Percentiles rank a stretch among this genome's conserved stretches.
Evolutionary conservation across 2,888 invertebrate genomes (phyloP).

Genomic region (Hoplodrina blanda): DNA sequence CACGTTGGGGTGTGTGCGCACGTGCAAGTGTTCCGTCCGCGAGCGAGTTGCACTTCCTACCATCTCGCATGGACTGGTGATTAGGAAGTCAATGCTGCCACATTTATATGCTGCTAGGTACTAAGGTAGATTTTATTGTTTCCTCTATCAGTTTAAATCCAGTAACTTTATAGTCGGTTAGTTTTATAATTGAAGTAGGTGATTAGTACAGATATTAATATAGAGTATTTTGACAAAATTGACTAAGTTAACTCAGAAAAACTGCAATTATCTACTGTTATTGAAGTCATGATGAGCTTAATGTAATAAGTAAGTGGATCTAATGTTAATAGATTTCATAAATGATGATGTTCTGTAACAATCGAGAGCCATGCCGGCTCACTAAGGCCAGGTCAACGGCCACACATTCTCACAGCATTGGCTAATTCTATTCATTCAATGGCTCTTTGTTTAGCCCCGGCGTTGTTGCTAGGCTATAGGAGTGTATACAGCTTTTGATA

Average conservation of each 20-base stretch:
- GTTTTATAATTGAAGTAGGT: constrained; percentile 2
- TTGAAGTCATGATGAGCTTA: constrained; percentile 22
- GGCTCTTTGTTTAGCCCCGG: constrained; percentile 50
- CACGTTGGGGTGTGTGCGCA: constrained; percentile 19
- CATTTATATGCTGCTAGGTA: constrained; percentile 15
- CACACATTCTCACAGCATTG: constrained; percentile 58
- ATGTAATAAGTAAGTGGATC: constrained; percentile 16
- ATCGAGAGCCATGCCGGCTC: constrained; percentile 45
- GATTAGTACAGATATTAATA: background rate
- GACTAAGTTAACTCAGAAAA: background rate
- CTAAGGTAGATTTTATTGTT: constrained; percentile 43
- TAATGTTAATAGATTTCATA: constrained; percentile 27
- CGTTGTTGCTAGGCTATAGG: constrained; percentile 53
- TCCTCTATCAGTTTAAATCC: constrained; percentile 39
- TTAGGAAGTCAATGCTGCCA: constrained; percentile 50
- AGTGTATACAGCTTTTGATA: background rate
- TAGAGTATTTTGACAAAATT: background rate
- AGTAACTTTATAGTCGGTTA: background rate
- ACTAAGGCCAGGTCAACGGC: constrained; percentile 57
- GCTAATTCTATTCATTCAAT: constrained; percentile 61
- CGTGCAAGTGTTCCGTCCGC: constrained; percentile 41
- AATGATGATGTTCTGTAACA: constrained; percentile 25
- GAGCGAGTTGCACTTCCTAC: constrained; percentile 59
- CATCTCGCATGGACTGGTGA: constrained; percentile 34
- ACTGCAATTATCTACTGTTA: constrained; percentile 11